Conservation (phyloP, 1,140 invertebrate species). For the Maniola jurtina region DNA sequence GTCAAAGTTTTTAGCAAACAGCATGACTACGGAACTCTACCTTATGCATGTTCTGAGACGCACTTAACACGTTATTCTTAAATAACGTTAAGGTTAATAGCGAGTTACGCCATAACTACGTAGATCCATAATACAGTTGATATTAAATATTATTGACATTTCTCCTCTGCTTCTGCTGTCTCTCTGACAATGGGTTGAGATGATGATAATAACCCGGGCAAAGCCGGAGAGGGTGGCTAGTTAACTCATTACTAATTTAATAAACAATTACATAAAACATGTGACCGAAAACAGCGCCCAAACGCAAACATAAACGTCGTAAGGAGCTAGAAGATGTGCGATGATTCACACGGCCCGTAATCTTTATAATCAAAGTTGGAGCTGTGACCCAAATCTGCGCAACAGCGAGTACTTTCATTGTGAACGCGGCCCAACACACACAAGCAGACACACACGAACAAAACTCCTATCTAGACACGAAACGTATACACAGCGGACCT, state of each 20-base stretch:
- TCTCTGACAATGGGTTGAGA: no score
- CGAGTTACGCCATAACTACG: no score
- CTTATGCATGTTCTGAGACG: no score
- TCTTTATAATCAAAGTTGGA: constrained; percentile 75
- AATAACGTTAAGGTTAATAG: no score
- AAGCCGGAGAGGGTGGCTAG: not conserved
- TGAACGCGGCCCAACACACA: constrained; percentile 59
- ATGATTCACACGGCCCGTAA: constrained; percentile 73
- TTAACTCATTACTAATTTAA: not conserved
- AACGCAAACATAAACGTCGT: constrained; percentile 12
- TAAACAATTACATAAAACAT: constrained; percentile 1
- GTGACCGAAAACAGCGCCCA: not conserved
- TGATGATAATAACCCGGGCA: no score
- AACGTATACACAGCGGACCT: constrained; percentile 11
- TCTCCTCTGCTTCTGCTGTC: no score
- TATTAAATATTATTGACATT: no score
- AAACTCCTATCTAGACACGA: constrained; percentile 27
- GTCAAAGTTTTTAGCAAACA: no score
- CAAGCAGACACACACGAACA: constrained; percentile 38
- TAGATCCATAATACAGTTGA: no score
- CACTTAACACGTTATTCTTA: no score
- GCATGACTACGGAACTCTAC: no score
- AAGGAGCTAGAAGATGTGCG: constrained; percentile 56
- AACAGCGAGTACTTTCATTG: constrained; percentile 74
- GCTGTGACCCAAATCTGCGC: constrained; percentile 73